phyloP scores from a whole-genome alignment of 2,888 invertebrate species.

The Lathronympha strigana region DNA sequence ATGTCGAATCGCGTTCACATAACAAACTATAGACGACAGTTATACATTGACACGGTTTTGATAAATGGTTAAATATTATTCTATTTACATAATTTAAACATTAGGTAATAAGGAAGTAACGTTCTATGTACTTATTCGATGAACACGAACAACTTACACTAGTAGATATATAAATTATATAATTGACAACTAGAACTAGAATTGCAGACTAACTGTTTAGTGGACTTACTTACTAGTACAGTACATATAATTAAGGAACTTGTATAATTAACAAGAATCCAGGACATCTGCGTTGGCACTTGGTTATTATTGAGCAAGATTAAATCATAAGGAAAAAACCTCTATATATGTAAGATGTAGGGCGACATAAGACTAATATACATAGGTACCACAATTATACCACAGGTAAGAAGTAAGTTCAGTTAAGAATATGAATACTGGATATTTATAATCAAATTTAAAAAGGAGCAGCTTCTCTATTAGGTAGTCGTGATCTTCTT shows the following conservation, averaged over 20 bases:
- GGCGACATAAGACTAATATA: too few relatives aligned
- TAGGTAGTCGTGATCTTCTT: too few relatives aligned
- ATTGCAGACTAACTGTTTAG: conserved; percentile 41
- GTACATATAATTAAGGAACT: conserved; percentile 20
- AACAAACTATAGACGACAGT: conserved; percentile 46
- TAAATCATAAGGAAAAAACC: neutral
- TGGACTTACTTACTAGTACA: conserved; percentile 12
- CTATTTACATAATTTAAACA: conserved; percentile 27
- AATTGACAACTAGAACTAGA: conserved; percentile 45
- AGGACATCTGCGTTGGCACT: conserved; percentile 32
- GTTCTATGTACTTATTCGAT: conserved; percentile 32
- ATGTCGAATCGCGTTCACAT: conserved; percentile 53
- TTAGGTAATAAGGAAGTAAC: conserved; percentile 22
- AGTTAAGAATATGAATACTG: too few relatives aligned
- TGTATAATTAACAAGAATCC: conserved; percentile 12
- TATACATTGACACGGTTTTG: conserved; percentile 25
- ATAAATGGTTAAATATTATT: conserved; percentile 26
- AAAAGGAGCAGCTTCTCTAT: too few relatives aligned
- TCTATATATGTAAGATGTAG: neutral
- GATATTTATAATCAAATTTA: too few relatives aligned
- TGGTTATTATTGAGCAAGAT: conserved; percentile 9
- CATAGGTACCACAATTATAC: too few relatives aligned
- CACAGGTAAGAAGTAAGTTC: too few relatives aligned
- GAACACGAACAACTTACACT: conserved; percentile 54
- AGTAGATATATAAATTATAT: too few relatives aligned